Evolutionary conservation across 1,140 invertebrate genomes (phyloP), one percentile per base, ranked within the genome.

Genomic region (Drosophila busckii): DNA sequence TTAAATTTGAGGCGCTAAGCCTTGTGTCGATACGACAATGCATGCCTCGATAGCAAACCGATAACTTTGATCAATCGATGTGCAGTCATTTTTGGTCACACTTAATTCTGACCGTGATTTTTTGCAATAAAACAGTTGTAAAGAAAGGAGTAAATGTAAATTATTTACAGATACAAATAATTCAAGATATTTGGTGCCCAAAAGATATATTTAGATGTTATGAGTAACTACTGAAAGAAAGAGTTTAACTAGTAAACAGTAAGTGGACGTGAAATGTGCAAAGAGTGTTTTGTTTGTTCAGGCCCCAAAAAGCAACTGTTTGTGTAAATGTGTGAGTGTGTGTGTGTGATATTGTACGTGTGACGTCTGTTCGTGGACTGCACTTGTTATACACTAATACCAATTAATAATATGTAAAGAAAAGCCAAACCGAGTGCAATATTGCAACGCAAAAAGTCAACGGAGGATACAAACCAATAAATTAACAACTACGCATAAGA

Each of bases 361-460:
- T 68, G 68, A 69, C 69, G 75, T 82, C 53, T 53, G 62, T 32
- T 42, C 5, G 56, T 63, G 60, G 45, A 25, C 53, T 75, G 71
- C 71, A 41, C 29, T 65, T 70, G 67, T 48, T 60, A 40, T 53
- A 45, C 56, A 60, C 56, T 54, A 60, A 62, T 38, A 56, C 44
- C 48, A 56, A 49, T 38, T 44, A 56, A 44, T n/a, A 56, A 48
- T 56, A 61, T 62, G 59, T 58, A 37, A 56, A 55, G 31, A 34
- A 40, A 38, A 25, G 13, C 22, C 19, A 23, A 49, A 54, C 32
- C 31, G 20, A 25, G 12, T 60, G 49, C 52, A 46, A 37, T 32
- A 73, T 55, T 75, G 75, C 65, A 70, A 82, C 59, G 69, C 63
- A 69, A 69, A 78, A 64, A 59, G 10, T 20, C 53, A 50, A 54